Base-by-base conservation (phyloP, 2,888 invertebrate species). In the Rutpela maculata region DNA sequence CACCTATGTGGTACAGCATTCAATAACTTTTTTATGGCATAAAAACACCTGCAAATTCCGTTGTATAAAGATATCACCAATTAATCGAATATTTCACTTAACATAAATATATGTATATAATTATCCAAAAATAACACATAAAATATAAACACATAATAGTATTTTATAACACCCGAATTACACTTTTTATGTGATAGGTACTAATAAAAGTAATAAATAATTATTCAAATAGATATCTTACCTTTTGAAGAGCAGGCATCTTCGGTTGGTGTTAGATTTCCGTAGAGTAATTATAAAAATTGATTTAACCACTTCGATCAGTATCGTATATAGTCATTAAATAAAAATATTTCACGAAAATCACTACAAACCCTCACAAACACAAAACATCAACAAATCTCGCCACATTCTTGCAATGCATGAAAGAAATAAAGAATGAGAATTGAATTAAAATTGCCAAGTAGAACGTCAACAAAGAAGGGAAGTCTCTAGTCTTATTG, bases 171-270 rank as follows among this genome's bases (percentile, higher is more conserved):
- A 35, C 31, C 31, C 7, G 7, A 7, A 7, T 5, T 7, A 35
- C 9, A 0, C 7, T 35, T 7, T 35, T 7, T 35, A 7, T 35
- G 7, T 35, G 7, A 35, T 35, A 35, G n/a, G n/a, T n/a, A n/a
- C n/a, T n/a, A n/a, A n/a, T n/a, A n/a, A n/a, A n/a, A 35, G 7
- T 35, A 5, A 9, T 35, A 35, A 35, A 35, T 35, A 35, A 35
- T 35, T 5, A 35, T 35, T 35, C 4, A 6, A 35, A 5, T n/a
- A n/a, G n/a, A n/a, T n/a, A 65, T 15, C 43, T 43, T 43, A 43
- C 43, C 43, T 80, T 81, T 68, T 83, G 80, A 55, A 83, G 78
- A 69, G 80, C 80, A 71, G 81, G 81, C 83, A 83, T 83, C 56
- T 18, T 22, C 43, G 60, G 50, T 22, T 22, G 59, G 50, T 17